These are phyloP conservation scores for Brachionus manjavacas DNA, from an alignment of 1,140 invertebrate species.

Conservation along the genomic window DNA sequence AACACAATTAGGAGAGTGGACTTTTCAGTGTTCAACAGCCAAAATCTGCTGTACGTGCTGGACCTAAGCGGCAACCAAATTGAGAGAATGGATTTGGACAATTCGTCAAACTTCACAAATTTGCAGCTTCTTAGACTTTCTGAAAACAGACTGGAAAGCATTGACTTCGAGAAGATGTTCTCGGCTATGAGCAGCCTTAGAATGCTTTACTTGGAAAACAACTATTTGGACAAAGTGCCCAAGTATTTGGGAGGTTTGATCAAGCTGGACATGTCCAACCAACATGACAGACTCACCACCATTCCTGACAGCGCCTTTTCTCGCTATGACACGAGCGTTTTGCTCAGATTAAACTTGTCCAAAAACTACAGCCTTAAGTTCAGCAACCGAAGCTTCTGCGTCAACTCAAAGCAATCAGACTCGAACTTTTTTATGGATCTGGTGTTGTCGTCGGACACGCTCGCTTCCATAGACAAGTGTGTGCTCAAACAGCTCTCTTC, in stretches of 20 bases:
- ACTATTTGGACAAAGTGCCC: neutral
- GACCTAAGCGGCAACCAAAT: neutral
- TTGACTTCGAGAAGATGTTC: neutral
- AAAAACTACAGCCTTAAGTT: neutral
- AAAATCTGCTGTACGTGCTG: neutral
- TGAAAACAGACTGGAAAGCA: neutral
- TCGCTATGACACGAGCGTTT: neutral
- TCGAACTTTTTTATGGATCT: neutral
- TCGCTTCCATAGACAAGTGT: neutral
- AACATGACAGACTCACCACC: neutral
- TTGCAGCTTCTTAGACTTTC: neutral
- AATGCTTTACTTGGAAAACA: slow-evolving; percentile 5
- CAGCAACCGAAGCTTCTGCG: neutral
- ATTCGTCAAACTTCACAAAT: neutral
- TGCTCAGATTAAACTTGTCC: neutral
- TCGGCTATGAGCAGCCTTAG: neutral
- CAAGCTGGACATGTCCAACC: neutral
- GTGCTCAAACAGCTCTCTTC: neutral
- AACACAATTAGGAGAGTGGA: neutral
- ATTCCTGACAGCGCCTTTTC: neutral
- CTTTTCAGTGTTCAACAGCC: neutral
- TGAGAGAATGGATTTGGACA: neutral
- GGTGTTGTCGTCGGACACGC: neutral
- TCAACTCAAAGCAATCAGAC: neutral
- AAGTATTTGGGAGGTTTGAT: neutral